Conservation (phyloP, 2,113 vertebrate species). For the Brachyhypopomus gauderio region DNA sequence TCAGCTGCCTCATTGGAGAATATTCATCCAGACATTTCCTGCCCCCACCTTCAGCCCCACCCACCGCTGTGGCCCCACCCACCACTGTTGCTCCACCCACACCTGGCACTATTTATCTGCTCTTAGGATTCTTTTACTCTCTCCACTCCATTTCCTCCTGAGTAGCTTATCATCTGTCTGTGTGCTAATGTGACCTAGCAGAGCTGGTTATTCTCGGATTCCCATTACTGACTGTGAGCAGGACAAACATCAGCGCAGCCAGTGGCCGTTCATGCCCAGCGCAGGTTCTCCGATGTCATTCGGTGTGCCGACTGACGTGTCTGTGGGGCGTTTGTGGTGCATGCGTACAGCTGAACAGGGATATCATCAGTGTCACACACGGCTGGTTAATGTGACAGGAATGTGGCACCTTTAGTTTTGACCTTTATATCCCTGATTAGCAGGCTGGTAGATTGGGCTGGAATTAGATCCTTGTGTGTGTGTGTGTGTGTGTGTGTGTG, state of each 20-base stretch:
- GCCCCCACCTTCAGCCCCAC: not conserved
- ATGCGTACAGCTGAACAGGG: not conserved
- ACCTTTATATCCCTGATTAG: slow-evolving; percentile 58
- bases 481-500: not conserved
- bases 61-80: not conserved
- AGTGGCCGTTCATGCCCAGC: not conserved
- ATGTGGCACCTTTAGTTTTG: slow-evolving; percentile 48
- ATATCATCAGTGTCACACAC: not conserved
- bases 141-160: slow-evolving; percentile 1
- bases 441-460: slow-evolving; percentile 56
- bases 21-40: not conserved
- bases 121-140: not conserved
- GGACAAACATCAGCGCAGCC: slow-evolving; percentile 24
- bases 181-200: slow-evolving; percentile 16
- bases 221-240: slow-evolving; percentile 28
- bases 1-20: not conserved
- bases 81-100: not conserved
- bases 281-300: slow-evolving; percentile 26
- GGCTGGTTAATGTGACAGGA: not conserved
- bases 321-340: slow-evolving; percentile 16
- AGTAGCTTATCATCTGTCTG: slow-evolving; percentile 28
- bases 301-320: slow-evolving; percentile 42
- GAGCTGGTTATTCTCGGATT: slow-evolving; percentile 10
- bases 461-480: slow-evolving; percentile 54
- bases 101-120: not conserved